A percentile compares a stretch with the other conserved stretches of the same genome.
Evolutionary conservation across 2,797 vertebrate species (phyloP).

Genomic region (Petrocephalus sullivani): DNA sequence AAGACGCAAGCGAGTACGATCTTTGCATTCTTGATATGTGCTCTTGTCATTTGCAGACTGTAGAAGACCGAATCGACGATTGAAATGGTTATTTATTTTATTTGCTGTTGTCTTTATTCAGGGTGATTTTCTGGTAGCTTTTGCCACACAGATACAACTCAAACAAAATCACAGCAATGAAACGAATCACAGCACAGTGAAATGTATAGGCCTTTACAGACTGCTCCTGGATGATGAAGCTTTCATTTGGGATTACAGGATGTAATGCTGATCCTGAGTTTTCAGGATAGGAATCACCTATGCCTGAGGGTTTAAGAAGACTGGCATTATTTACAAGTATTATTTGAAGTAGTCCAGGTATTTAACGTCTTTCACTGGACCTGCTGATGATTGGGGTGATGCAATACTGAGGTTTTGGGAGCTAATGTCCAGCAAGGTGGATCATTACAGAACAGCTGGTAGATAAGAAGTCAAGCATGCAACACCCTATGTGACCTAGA

Average conservation of each 20-base stretch:
- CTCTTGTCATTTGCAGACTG: not conserved
- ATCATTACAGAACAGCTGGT: not conserved
- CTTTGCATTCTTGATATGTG: not conserved
- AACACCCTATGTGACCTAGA: no score
- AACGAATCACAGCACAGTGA: not conserved
- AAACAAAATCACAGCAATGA: not conserved
- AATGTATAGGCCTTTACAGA: not conserved
- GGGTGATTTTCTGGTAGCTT: not conserved
- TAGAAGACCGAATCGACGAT: not conserved
- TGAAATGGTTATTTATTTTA: not conserved
- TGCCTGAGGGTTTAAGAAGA: not conserved
- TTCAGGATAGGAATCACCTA: not conserved
- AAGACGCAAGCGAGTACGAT: not conserved
- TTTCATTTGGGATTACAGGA: not conserved
- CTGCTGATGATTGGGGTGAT: not conserved
- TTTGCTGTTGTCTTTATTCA: not conserved
- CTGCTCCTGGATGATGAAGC: not conserved
- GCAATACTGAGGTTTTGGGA: not conserved
- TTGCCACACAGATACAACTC: not conserved
- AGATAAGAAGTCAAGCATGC: not conserved
- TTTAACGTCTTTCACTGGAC: not conserved
- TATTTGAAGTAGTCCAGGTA: not conserved
- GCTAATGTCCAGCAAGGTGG: not conserved
- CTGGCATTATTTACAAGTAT: not conserved
- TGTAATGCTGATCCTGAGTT: not conserved